Conservation (phyloP, 2,888 invertebrate genomes). For the Drosophila pseudotakahashii region DNA sequence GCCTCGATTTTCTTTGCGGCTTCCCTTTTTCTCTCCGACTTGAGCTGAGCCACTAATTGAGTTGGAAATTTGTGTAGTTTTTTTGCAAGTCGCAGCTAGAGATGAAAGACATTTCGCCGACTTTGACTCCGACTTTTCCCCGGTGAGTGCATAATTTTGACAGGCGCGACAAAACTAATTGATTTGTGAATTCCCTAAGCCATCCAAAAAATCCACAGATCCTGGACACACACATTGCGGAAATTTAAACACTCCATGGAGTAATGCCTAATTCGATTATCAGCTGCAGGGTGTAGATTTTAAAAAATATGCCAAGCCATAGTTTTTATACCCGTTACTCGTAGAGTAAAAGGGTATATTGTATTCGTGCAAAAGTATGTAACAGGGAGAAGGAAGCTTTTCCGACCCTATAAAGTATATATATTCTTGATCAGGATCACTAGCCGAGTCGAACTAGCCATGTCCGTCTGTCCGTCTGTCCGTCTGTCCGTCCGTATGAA, state of each 20-base stretch:
- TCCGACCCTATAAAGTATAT: too few species aligned
- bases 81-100: slow-evolving; percentile 50
- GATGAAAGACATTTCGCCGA: slow-evolving; percentile 38
- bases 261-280: background rate
- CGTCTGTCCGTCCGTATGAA: too few species aligned
- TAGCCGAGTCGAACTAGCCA: too few species aligned
- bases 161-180: slow-evolving; percentile 84
- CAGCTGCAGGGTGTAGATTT: background rate
- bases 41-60: slow-evolving; percentile 76
- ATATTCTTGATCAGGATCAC: too few species aligned
- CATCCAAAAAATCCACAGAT: slow-evolving; percentile 54
- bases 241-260: background rate
- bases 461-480: too few species aligned
- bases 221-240: slow-evolving; percentile 55
- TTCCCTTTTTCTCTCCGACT: slow-evolving; percentile 16
- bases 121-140: slow-evolving; percentile 48
- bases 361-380: too few species aligned
- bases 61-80: slow-evolving; percentile 76
- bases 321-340: too few species aligned
- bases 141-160: slow-evolving; percentile 74
- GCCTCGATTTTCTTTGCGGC: slow-evolving; percentile 60
- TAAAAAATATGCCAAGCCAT: too few species aligned
- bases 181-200: slow-evolving; percentile 83
- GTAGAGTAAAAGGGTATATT: too few species aligned
- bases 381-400: too few species aligned